Evolutionary conservation across 1,140 invertebrate species (phyloP).

Genomic region (Ericerus pela): DNA sequence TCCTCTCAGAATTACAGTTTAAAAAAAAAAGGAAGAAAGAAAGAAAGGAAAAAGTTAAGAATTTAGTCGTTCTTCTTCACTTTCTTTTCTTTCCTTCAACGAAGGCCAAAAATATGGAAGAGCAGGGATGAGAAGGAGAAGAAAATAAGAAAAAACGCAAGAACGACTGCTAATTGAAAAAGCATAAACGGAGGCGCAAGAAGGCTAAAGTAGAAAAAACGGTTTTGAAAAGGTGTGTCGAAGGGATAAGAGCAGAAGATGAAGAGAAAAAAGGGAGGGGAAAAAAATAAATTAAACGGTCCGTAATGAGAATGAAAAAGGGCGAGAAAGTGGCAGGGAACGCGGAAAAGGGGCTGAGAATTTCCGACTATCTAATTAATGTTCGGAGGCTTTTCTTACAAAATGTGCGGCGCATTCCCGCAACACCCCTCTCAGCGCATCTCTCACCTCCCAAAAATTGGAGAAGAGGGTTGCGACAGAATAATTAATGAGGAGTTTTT

Average conservation of each 20-base stretch:
- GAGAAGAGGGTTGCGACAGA: background rate
- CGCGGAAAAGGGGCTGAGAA: background rate
- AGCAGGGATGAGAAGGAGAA: slow-evolving; percentile 5
- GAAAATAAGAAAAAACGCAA: background rate
- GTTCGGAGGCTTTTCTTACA: slow-evolving; percentile 5
- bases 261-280: slow-evolving; percentile 7
- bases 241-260: background rate
- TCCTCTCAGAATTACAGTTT: too few species aligned
- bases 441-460: background rate
- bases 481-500: slow-evolving; percentile 12
- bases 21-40: too few species aligned
- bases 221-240: slow-evolving; percentile 15
- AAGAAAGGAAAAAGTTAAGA: too few species aligned
- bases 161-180: too few species aligned
- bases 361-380: slow-evolving; percentile 7
- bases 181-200: too few species aligned
- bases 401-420: background rate
- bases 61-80: too few species aligned
- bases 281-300: slow-evolving; percentile 7
- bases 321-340: background rate
- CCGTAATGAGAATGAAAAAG: slow-evolving; percentile 6
- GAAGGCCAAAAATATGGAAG: too few species aligned
- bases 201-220: slow-evolving; percentile 11
- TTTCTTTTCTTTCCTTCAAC: background rate
- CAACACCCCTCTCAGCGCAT: too few species aligned